These are phyloP conservation scores for Conistra vaccinii DNA, from an alignment of 2,888 invertebrate species.

Conservation along the genomic window DNA sequence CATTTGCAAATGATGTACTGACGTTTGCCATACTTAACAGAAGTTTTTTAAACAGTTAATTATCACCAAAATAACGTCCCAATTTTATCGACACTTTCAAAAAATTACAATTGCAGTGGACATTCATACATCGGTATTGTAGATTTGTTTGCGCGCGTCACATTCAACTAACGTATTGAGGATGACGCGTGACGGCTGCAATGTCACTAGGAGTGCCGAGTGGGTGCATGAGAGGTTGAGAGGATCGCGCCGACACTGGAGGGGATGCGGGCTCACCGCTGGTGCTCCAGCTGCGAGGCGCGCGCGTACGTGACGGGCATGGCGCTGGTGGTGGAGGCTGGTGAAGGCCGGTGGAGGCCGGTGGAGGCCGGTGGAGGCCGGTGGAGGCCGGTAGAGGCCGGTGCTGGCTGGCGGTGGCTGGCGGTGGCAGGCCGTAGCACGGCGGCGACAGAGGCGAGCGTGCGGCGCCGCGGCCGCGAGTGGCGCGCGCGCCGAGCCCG, in stretches of 20 bases:
- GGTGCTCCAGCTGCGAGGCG: conserved; percentile 73
- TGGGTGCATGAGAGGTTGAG: too few relatives aligned
- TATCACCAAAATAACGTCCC: background rate
- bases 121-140: background rate
- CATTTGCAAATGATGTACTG: background rate
- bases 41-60: too few relatives aligned
- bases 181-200: too few relatives aligned
- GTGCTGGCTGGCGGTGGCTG: background rate
- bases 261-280: conserved; percentile 73
- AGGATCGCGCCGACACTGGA: too few relatives aligned
- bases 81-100: background rate
- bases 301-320: conserved; percentile 81
- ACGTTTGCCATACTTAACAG: background rate
- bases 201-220: too few relatives aligned
- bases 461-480: conserved; percentile 41
- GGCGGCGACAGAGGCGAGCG: conserved; percentile 15
- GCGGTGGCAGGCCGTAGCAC: too few relatives aligned
- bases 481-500: conserved; percentile 25
- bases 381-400: background rate
- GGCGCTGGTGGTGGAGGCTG: background rate
- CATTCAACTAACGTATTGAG: background rate
- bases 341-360: background rate
- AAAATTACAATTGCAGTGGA: background rate
- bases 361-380: background rate
- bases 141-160: background rate